Conservation (phyloP, 2,888 invertebrate genomes). For the Lochmaea capreae region DNA sequence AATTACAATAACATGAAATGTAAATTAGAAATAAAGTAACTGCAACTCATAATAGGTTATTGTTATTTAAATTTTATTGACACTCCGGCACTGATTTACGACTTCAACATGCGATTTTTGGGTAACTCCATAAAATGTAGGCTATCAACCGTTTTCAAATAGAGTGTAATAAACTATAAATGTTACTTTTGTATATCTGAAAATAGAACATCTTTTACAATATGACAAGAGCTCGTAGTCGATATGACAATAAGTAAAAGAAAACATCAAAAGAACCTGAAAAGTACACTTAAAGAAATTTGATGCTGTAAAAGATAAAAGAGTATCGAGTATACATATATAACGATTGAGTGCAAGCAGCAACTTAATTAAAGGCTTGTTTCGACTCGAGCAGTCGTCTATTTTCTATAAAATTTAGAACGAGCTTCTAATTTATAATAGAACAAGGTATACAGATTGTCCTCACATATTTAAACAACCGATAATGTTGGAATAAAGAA, state of each 20-base stretch:
- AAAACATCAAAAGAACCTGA: not conserved
- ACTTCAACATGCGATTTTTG: too few species aligned
- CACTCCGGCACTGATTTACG: too few species aligned
- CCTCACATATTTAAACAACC: too few species aligned
- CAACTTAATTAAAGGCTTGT: not conserved
- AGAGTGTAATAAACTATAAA: not conserved
- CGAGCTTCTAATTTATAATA: too few species aligned
- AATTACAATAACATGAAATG: too few species aligned
- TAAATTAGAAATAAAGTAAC: too few species aligned
- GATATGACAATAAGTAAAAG: not conserved
- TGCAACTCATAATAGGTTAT: too few species aligned
- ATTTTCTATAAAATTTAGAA: not conserved
- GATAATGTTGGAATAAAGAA: too few species aligned
- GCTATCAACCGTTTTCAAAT: too few species aligned
- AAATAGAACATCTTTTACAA: not conserved
- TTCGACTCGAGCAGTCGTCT: not conserved
- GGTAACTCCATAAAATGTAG: too few species aligned
- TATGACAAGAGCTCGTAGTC: not conserved
- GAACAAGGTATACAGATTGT: too few species aligned
- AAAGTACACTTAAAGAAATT: not conserved
- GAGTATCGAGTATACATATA: not conserved
- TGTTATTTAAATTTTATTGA: too few species aligned
- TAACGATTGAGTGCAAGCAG: not conserved
- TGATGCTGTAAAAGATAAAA: not conserved
- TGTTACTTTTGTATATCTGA: not conserved